These are phyloP conservation scores for Hypanus sabinus DNA, from an alignment of 2,113 vertebrate genomes.

Conservation along the genomic window DNA sequence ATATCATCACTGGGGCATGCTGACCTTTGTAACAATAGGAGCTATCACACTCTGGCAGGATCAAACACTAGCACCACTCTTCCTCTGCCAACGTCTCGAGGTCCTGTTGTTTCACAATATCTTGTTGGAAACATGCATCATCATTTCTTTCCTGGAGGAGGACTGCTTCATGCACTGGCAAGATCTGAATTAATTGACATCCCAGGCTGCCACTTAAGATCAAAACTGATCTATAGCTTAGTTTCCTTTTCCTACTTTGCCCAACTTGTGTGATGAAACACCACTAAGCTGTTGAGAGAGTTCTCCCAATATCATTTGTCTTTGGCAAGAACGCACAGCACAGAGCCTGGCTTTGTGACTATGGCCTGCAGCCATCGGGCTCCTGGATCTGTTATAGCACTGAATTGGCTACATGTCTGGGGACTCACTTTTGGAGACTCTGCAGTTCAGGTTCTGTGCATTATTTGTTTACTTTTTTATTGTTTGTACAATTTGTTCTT, in stretches of 20 bases:
- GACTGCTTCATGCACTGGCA: not conserved
- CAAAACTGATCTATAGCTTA: not conserved
- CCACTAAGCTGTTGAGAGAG: not conserved
- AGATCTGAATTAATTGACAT: no score
- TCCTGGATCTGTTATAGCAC: no score
- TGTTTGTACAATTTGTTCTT: no score
- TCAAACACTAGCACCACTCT: not conserved
- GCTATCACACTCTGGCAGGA: not conserved
- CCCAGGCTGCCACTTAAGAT: not conserved
- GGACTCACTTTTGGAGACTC: no score
- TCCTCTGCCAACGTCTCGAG: not conserved
- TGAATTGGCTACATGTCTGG: no score
- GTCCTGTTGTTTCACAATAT: not conserved
- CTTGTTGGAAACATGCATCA: not conserved
- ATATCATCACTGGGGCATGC: not conserved
- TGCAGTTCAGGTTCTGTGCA: no score
- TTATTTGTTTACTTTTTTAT: no score
- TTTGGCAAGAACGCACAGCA: not conserved
- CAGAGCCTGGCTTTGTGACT: no score
- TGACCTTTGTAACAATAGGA: slow-evolving; percentile 23
- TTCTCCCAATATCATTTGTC: not conserved
- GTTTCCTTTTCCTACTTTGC: not conserved
- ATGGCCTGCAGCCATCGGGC: no score
- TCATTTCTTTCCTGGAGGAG: not conserved
- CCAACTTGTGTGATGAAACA: not conserved